phyloP scores from a whole-genome alignment of 2,113 vertebrate genomes.

The Trochalopteron elliotii region DNA sequence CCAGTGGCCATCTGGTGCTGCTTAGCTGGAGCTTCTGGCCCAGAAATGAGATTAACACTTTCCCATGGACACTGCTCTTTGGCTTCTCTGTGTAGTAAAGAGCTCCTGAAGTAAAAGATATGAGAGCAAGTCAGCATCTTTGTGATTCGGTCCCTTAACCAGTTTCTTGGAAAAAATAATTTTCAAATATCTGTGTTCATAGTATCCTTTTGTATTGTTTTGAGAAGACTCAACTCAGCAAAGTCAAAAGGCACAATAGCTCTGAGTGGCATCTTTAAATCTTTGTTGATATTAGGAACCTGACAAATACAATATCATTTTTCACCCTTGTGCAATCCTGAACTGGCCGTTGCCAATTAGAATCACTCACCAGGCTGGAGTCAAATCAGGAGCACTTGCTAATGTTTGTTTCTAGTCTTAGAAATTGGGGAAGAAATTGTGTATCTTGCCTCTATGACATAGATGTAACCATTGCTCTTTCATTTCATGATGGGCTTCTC shows the following conservation, averaged over 20 bases:
- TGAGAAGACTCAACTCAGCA: background rate
- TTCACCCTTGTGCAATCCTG: background rate
- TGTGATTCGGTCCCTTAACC: background rate
- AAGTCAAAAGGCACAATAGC: background rate
- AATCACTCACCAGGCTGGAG: background rate
- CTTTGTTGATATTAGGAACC: background rate
- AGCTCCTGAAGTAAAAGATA: slow-evolving; percentile 4
- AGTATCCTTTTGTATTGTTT: background rate
- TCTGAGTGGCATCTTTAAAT: background rate
- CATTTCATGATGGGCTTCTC: background rate
- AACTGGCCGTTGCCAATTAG: background rate
- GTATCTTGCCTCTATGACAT: background rate
- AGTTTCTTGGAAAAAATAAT: background rate
- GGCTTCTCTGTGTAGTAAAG: background rate
- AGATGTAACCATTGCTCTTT: background rate
- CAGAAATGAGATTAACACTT: background rate
- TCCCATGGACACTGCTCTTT: background rate
- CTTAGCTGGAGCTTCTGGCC: background rate
- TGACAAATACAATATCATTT: background rate
- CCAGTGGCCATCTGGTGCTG: slow-evolving; percentile 26
- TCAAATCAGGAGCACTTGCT: background rate
- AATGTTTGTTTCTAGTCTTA: background rate
- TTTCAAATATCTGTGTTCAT: background rate
- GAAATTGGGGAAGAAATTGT: background rate
- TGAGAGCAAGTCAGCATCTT: background rate